phyloP scores from a whole-genome alignment of 2,797 vertebrate species.

The Cryptoblepharus egeriae region DNA sequence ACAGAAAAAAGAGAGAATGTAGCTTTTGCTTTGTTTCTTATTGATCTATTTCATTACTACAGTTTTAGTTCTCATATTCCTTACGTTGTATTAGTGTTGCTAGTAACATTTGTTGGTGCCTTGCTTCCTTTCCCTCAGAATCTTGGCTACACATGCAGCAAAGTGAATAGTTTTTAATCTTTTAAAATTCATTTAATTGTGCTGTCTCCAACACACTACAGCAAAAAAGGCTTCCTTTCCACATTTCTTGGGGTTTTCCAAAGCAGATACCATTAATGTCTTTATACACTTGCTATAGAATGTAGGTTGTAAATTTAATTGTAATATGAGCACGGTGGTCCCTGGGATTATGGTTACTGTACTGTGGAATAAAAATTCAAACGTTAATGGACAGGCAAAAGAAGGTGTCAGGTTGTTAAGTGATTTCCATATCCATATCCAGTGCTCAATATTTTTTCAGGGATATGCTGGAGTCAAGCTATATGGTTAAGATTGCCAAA shows the following conservation, averaged over 20 bases:
- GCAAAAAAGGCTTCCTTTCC: not conserved
- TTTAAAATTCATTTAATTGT: slow-evolving; percentile 29
- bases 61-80: slow-evolving; percentile 34
- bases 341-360: not conserved
- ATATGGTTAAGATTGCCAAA: not conserved
- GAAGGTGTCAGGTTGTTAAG: not conserved
- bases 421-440: no score
- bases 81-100: slow-evolving; percentile 50
- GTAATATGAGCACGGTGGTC: not conserved
- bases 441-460: not conserved
- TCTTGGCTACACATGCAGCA: slow-evolving; percentile 11
- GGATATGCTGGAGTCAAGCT: not conserved
- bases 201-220: not conserved
- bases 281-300: not conserved
- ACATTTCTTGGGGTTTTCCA: not conserved
- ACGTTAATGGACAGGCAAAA: not conserved
- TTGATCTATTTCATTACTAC: slow-evolving; percentile 31
- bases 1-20: not conserved
- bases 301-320: slow-evolving; percentile 2
- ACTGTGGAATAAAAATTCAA: not conserved
- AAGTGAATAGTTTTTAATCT: slow-evolving; percentile 31
- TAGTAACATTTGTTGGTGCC: not conserved
- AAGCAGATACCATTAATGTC: not conserved
- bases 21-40: not conserved
- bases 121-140: slow-evolving; percentile 25